These are phyloP conservation scores for Deroplatys truncata DNA, from an alignment of 2,888 invertebrate species.

Conservation along the genomic window DNA sequence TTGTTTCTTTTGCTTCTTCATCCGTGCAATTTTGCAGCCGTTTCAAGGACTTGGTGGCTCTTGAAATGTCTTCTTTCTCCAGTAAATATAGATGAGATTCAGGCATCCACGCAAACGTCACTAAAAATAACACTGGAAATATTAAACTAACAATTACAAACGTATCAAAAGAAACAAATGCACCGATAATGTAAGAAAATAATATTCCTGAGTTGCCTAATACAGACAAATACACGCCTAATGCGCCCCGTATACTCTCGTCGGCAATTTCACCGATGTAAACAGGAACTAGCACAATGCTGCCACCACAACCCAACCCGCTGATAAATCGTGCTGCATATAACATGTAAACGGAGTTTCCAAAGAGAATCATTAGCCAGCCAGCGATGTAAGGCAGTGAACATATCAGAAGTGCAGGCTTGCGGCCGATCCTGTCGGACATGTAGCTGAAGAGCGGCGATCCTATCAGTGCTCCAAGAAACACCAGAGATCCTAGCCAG, in stretches of 20 bases:
- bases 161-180: slow-evolving; percentile 47
- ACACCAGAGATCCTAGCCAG: slow-evolving; percentile 22
- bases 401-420: neutral
- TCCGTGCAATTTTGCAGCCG: neutral
- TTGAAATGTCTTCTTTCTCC: neutral
- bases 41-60: neutral
- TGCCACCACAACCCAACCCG: neutral
- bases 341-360: neutral
- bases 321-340: neutral
- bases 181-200: slow-evolving; percentile 58
- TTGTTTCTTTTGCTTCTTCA: neutral
- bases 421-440: neutral
- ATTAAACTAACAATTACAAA: neutral
- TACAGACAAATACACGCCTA: slow-evolving; percentile 55
- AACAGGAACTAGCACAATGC: neutral
- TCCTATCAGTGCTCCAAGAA: slow-evolving; percentile 10
- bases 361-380: neutral
- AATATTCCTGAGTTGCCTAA: slow-evolving; percentile 56
- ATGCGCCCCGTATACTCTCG: slow-evolving; percentile 53
- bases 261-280: slow-evolving; percentile 13
- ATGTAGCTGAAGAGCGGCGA: neutral
- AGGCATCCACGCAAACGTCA: neutral
- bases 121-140: neutral
- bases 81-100: slow-evolving; percentile 11
- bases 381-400: slow-evolving; percentile 5